Evolutionary conservation across 2,113 vertebrate species (phyloP).

Genomic region (Centropus bengalensis): DNA sequence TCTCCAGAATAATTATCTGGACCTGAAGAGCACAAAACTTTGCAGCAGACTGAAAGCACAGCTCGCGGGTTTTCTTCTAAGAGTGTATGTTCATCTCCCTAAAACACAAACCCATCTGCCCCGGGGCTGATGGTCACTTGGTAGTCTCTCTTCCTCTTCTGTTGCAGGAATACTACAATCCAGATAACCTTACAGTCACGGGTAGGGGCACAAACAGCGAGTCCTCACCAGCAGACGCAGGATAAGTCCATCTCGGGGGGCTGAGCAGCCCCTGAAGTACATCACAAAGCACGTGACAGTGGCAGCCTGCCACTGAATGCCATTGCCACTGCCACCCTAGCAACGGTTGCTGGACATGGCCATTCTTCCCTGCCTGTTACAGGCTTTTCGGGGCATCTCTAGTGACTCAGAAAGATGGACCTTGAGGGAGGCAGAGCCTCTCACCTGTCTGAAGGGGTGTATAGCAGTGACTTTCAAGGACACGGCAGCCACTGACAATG

Average conservation of each 20-base stretch:
- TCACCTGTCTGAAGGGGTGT: not conserved
- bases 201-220: not conserved
- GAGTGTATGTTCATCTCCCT: fast-evolving
- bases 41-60: not conserved
- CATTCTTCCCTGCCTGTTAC: not conserved
- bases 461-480: not conserved
- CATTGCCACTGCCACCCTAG: not conserved
- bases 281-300: not conserved
- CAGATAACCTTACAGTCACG: not conserved
- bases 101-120: not conserved
- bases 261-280: not conserved
- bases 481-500: not conserved
- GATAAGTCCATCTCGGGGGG: not conserved
- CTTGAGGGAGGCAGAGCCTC: not conserved
- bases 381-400: not conserved
- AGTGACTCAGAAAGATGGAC: not conserved
- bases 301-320: not conserved
- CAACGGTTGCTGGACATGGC: not conserved
- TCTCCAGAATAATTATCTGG: not conserved
- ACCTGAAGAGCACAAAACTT: not conserved
- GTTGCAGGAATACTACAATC: not conserved
- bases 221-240: not conserved
- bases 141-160: not conserved
- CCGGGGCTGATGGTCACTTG: not conserved
- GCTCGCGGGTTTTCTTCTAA: not conserved